phyloP scores from a whole-genome alignment of 2,888 invertebrate genomes.

The Mimachlamys varia region DNA sequence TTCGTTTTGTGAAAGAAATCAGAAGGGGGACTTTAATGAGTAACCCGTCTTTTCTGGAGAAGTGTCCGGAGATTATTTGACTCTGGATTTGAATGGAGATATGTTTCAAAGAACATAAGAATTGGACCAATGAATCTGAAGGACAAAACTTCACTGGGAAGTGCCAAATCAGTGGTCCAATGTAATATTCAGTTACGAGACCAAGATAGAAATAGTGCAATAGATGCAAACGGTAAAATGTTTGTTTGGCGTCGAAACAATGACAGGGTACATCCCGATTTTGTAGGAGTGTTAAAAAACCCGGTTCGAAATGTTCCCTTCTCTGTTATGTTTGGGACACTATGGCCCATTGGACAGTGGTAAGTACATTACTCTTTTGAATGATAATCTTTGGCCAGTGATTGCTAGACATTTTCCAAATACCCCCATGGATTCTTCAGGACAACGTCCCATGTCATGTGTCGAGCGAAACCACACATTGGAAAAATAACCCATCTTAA shows the following conservation, averaged over 20 bases:
- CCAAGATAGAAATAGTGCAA: slow-evolving; percentile 43
- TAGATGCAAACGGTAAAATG: slow-evolving; percentile 16
- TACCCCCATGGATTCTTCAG: slow-evolving; percentile 23
- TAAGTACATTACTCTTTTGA: slow-evolving; percentile 29
- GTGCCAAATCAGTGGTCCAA: slow-evolving; percentile 8
- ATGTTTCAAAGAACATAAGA: too few species aligned
- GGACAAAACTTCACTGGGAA: slow-evolving; percentile 36
- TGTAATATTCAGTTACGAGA: slow-evolving; percentile 43
- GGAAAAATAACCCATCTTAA: not conserved
- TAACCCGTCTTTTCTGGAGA: slow-evolving; percentile 19
- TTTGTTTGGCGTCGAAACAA: slow-evolving; percentile 20
- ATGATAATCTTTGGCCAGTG: slow-evolving; percentile 41
- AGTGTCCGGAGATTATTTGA: slow-evolving; percentile 39
- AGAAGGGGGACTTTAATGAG: not conserved
- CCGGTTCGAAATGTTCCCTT: slow-evolving; percentile 25
- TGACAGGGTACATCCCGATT: not conserved
- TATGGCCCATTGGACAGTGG: too few species aligned
- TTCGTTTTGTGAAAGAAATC: too few species aligned
- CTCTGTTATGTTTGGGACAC: too few species aligned
- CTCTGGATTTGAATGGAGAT: too few species aligned
- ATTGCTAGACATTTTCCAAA: slow-evolving; percentile 38
- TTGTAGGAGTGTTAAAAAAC: slow-evolving; percentile 9
- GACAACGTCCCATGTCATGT: slow-evolving; percentile 44
- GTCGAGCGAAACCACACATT: slow-evolving; percentile 10
- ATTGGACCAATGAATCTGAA: too few species aligned